Percentiles rank a stretch among this genome's conserved stretches.
phyloP scores from a whole-genome alignment of 2,113 vertebrate genomes.

The Peromyscus polionotus region DNA sequence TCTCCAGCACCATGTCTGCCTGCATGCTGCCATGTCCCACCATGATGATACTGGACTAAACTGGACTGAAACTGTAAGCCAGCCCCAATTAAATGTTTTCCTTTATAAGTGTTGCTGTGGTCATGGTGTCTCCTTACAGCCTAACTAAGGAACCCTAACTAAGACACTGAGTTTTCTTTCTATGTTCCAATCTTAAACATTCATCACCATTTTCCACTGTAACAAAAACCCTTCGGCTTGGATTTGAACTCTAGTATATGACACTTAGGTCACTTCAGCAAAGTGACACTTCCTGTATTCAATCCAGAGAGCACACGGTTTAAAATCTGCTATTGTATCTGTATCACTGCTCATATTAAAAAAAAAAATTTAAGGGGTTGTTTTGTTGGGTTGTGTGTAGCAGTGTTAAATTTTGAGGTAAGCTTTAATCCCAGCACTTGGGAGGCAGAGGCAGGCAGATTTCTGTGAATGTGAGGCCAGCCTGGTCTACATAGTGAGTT shows the following conservation, averaged over 20 bases:
- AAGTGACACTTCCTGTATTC: slow-evolving; percentile 35
- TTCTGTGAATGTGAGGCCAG: background rate
- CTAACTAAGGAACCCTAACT: too few relatives aligned
- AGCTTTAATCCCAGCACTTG: background rate
- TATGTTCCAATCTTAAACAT: slow-evolving; percentile 58
- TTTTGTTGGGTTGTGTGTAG: background rate
- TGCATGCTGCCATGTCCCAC: too few relatives aligned
- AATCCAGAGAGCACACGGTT: background rate
- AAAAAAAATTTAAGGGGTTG: background rate
- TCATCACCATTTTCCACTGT: slow-evolving; percentile 67
- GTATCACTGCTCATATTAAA: background rate
- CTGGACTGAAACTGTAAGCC: too few relatives aligned
- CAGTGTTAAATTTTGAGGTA: background rate
- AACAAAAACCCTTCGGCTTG: slow-evolving; percentile 61
- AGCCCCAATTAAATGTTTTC: too few relatives aligned
- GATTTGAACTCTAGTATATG: slow-evolving; percentile 18
- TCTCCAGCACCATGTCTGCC: too few relatives aligned
- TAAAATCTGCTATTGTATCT: background rate
- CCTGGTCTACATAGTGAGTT: background rate
- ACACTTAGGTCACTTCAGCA: slow-evolving; percentile 16
- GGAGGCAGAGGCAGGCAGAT: background rate
- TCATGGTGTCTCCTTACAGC: too few relatives aligned
- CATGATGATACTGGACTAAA: too few relatives aligned
- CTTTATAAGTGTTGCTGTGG: too few relatives aligned
- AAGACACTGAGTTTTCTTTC: slow-evolving; percentile 38